Evolutionary conservation across 2,113 vertebrate species (phyloP).

Genomic region (Mystacornis crossleyi): DNA sequence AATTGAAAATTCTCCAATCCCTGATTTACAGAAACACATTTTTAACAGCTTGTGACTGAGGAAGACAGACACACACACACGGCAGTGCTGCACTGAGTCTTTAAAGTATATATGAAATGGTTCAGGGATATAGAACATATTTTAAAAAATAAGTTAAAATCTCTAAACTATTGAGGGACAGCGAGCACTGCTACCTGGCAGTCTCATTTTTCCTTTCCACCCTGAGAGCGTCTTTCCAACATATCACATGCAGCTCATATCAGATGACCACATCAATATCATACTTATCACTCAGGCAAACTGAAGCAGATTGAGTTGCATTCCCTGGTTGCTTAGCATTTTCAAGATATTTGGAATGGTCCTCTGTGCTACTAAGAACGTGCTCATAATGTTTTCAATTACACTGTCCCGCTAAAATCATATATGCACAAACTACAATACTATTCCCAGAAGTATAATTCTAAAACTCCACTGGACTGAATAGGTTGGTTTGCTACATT

Average conservation of each 20-base stretch:
- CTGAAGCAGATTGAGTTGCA: not conserved
- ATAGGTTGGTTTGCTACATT: not conserved
- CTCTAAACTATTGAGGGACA: not conserved
- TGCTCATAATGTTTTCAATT: not conserved
- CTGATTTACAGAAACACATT: not conserved
- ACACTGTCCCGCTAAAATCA: not conserved
- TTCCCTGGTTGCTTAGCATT: not conserved
- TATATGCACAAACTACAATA: not conserved
- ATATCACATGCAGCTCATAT: rapidly evolving
- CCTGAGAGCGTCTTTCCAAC: not conserved
- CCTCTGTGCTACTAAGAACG: not conserved
- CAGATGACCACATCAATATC: not conserved
- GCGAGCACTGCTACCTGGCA: not conserved
- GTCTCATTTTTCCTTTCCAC: not conserved
- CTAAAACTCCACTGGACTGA: not conserved
- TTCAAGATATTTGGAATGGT: not conserved
- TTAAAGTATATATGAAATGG: not conserved
- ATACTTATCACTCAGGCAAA: not conserved
- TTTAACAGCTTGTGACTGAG: not conserved
- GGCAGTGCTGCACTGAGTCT: not conserved
- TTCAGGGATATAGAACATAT: not conserved
- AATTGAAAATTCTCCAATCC: not conserved
- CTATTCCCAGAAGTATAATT: not conserved
- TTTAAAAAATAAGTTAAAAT: not conserved
- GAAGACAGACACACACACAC: not conserved